Evolutionary conservation across 2,113 vertebrate species (phyloP).

Genomic region (Cariama cristata): DNA sequence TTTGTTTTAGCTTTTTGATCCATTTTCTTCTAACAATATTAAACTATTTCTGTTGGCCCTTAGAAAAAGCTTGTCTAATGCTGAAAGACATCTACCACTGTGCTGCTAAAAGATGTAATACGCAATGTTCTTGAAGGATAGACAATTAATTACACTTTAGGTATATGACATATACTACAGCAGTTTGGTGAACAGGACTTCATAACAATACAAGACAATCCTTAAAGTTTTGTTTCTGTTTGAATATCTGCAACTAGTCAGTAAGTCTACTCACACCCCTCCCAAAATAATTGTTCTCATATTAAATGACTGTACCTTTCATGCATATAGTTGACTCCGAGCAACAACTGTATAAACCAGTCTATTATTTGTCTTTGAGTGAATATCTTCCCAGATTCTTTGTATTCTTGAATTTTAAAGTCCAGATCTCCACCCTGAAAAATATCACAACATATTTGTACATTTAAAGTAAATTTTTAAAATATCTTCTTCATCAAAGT

Average conservation of each 20-base stretch:
- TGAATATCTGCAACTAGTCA: neutral
- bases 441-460: conserved; percentile 36
- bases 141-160: neutral
- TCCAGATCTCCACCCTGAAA: conserved; percentile 87
- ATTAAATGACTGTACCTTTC: conserved; percentile 79
- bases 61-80: neutral
- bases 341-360: conserved; percentile 86
- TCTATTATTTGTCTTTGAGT: conserved; percentile 81
- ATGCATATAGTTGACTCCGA: conserved; percentile 88
- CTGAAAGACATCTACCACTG: neutral
- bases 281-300: neutral
- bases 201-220: neutral
- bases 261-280: neutral
- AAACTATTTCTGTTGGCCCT: neutral
- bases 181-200: neutral
- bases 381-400: conserved; percentile 74
- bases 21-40: neutral
- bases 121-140: neutral
- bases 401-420: conserved; percentile 83
- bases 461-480: neutral
- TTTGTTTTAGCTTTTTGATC: neutral
- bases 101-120: neutral
- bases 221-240: neutral
- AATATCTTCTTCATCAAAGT: neutral
- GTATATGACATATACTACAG: neutral